These are phyloP conservation scores for Netelia inedita DNA, from an alignment of 2,888 invertebrate species.

Conservation along the genomic window DNA sequence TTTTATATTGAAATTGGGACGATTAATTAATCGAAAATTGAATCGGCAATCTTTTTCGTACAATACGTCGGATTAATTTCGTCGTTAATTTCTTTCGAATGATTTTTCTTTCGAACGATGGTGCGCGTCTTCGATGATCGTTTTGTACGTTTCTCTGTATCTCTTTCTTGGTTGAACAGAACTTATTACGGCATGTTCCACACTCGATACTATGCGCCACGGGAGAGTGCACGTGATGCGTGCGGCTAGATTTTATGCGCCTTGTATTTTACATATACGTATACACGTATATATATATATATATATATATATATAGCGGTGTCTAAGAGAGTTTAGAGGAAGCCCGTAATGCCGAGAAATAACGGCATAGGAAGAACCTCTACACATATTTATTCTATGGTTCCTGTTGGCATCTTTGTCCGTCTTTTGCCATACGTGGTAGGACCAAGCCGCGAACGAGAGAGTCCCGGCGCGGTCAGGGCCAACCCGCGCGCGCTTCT, in stretches of 20 bases:
- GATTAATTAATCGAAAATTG: too few species aligned
- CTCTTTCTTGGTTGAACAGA: background rate
- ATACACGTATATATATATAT: background rate
- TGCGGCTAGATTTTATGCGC: slow-evolving; percentile 14
- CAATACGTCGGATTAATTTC: too few species aligned
- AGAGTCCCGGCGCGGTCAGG: slow-evolving; percentile 46
- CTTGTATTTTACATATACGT: slow-evolving; percentile 28
- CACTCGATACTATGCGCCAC: slow-evolving; percentile 20
- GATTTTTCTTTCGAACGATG: too few species aligned
- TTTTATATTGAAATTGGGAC: too few species aligned
- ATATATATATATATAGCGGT: background rate
- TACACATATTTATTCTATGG: slow-evolving; percentile 34
- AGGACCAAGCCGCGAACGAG: background rate
- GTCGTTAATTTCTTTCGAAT: too few species aligned
- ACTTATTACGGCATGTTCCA: slow-evolving; percentile 11
- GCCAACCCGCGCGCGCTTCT: slow-evolving; percentile 9
- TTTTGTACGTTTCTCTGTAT: background rate
- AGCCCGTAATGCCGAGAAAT: slow-evolving; percentile 16
- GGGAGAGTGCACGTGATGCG: background rate
- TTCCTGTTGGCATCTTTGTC: slow-evolving; percentile 35
- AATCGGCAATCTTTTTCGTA: too few species aligned
- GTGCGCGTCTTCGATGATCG: background rate
- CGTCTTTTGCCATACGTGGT: background rate
- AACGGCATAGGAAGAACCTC: slow-evolving; percentile 55
- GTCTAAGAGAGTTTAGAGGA: slow-evolving; percentile 28